phyloP scores from a whole-genome alignment of 2,113 vertebrate genomes.

The Thunnus thynnus region DNA sequence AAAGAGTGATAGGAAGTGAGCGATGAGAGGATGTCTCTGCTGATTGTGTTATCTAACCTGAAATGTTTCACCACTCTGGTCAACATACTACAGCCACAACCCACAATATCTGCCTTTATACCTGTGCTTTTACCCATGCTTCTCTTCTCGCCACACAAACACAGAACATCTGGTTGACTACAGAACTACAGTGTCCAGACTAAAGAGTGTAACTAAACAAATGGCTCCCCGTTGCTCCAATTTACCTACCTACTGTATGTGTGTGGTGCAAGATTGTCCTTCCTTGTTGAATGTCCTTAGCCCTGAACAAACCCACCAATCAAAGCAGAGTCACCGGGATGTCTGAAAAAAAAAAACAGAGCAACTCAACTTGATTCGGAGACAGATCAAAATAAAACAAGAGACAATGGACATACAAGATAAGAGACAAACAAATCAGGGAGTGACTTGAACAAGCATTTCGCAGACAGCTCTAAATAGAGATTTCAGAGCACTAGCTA shows the following conservation, averaged over 20 bases:
- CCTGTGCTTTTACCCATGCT: conserved; percentile 79
- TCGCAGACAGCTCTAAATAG: neutral
- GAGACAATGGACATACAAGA: conserved; percentile 4
- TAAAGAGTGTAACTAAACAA: conserved; percentile 65
- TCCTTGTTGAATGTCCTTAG: conserved; percentile 37
- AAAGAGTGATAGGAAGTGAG: conserved; percentile 13
- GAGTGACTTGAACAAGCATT: conserved; percentile 31
- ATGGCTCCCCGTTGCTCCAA: conserved; percentile 46
- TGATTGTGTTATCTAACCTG: conserved; percentile 45
- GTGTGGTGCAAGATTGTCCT: conserved; percentile 58
- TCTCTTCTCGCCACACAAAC: conserved; percentile 34
- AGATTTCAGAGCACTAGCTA: neutral
- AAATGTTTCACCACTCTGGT: conserved; percentile 45
- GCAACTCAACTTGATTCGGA: conserved; percentile 9
- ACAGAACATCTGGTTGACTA: conserved; percentile 65
- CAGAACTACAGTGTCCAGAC: conserved; percentile 75
- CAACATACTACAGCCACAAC: conserved; percentile 41
- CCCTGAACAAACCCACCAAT: conserved; percentile 34
- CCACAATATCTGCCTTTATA: conserved; percentile 69
- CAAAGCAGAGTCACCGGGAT: conserved; percentile 42
- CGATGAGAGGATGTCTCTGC: conserved; percentile 20
- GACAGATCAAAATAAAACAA: conserved; percentile 3
- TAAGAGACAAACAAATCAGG: conserved; percentile 53
- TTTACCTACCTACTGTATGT: conserved; percentile 49
- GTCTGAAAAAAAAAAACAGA: conserved; percentile 13